Percentiles rank a stretch among this genome's conserved stretches.
phyloP scores from a whole-genome alignment of 2,113 vertebrate genomes.

The Sigmodon hispidus region DNA sequence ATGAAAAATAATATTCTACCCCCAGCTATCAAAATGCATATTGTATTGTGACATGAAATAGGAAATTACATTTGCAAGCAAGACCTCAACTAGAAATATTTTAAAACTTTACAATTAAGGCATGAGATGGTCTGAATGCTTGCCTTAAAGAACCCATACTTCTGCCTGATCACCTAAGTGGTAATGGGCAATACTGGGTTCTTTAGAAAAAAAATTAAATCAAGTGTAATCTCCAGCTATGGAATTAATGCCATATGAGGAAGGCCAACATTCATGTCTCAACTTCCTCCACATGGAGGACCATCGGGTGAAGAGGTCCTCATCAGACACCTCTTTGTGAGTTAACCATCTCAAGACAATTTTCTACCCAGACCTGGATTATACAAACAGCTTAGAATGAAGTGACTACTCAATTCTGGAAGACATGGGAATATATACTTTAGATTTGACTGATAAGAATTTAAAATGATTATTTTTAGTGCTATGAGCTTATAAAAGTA shows the following conservation, averaged over 20 bases:
- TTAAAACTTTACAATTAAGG: neutral
- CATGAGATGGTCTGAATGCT: neutral
- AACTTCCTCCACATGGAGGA: neutral
- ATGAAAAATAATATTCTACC: neutral
- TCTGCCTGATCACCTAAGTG: neutral
- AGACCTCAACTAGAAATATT: neutral
- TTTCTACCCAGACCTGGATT: neutral
- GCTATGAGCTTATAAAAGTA: neutral
- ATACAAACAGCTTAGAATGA: neutral
- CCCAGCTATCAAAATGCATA: neutral
- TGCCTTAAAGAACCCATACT: neutral
- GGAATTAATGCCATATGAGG: neutral
- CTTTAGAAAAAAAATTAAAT: neutral
- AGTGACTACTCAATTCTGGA: neutral
- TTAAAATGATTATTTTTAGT: neutral
- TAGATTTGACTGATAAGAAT: neutral
- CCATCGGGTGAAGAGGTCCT: neutral
- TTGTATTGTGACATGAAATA: neutral
- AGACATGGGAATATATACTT: neutral
- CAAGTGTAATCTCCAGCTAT: fast-evolving
- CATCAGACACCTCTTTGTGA: neutral
- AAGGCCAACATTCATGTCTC: neutral
- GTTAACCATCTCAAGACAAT: neutral
- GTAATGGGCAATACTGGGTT: neutral
- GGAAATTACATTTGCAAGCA: neutral